These are phyloP conservation scores for Drosophila kuntzei DNA, from an alignment of 2,888 invertebrate genomes.

Conservation along the genomic window DNA sequence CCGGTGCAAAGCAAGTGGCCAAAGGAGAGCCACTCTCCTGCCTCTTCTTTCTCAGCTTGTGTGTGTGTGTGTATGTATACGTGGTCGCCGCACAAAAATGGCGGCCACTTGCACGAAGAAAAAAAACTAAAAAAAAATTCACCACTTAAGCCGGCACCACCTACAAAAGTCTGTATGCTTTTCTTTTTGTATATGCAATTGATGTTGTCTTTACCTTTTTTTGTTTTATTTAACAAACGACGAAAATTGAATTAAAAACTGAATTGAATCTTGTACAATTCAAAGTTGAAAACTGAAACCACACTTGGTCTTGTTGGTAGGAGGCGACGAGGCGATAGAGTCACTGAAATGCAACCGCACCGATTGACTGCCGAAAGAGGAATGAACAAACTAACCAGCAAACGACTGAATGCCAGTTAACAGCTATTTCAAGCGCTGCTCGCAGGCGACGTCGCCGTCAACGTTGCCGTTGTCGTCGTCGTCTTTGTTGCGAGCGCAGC, in stretches of 20 bases:
- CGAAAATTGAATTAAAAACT: constrained; percentile 44
- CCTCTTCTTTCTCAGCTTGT: not conserved
- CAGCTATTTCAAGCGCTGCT: constrained; percentile 64
- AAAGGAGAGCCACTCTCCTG: constrained; percentile 30
- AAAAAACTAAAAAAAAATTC: constrained; percentile 32
- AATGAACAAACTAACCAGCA: constrained; percentile 58
- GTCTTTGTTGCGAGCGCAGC: constrained; percentile 30
- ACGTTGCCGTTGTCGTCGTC: constrained; percentile 19
- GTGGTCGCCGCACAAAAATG: constrained; percentile 52
- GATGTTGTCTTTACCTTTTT: constrained; percentile 52
- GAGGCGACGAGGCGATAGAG: constrained; percentile 52
- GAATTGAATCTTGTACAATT: constrained; percentile 48
- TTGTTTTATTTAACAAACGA: constrained; percentile 53
- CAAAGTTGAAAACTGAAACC: constrained; percentile 51
- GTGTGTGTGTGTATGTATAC: constrained; percentile 38
- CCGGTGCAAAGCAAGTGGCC: constrained; percentile 57
- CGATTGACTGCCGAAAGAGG: constrained; percentile 72
- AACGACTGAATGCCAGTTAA: constrained; percentile 67
- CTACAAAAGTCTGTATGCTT: not conserved
- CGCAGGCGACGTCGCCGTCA: constrained; percentile 27
- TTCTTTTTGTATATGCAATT: not conserved
- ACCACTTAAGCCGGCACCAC: constrained; percentile 45
- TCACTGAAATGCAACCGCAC: constrained; percentile 65
- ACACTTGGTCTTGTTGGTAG: constrained; percentile 49
- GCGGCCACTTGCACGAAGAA: constrained; percentile 46